phyloP scores from a whole-genome alignment of 2,888 invertebrate species.

The Branchellion lobata region DNA sequence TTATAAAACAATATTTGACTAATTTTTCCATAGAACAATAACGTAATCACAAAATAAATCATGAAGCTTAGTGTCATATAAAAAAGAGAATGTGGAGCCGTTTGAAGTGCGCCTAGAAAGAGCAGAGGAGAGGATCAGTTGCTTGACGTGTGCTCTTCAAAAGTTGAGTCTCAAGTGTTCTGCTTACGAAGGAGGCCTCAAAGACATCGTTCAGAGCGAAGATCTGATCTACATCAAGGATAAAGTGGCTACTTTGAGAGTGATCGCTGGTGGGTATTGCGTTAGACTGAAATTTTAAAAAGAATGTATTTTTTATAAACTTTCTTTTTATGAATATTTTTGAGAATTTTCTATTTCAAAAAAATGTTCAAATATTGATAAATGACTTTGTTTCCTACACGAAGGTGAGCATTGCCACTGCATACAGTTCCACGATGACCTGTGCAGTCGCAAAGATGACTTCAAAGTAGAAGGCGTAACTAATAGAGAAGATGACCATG shows the following conservation, averaged over 20 bases:
- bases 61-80: background rate
- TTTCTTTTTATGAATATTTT: background rate
- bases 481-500: constrained; percentile 7
- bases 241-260: constrained; percentile 54
- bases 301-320: background rate
- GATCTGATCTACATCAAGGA: constrained; percentile 53
- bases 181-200: constrained; percentile 56
- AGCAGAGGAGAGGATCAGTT: constrained; percentile 59
- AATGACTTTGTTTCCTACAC: too few species aligned
- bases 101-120: constrained; percentile 57
- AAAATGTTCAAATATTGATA: too few species aligned
- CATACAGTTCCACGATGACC: background rate
- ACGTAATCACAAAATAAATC: too few species aligned
- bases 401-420: constrained; percentile 1
- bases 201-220: constrained; percentile 53
- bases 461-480: constrained; percentile 9
- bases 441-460: background rate
- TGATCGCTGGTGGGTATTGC: constrained; percentile 55
- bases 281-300: background rate
- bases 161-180: constrained; percentile 56
- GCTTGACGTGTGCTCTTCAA: constrained; percentile 57
- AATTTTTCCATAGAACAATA: too few species aligned
- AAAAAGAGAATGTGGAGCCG: background rate
- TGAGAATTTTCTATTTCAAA: too few species aligned
- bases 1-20: too few species aligned